These are phyloP conservation scores for Cyprinodon variegatus DNA, from an alignment of 2,113 vertebrate species.

Conservation along the genomic window DNA sequence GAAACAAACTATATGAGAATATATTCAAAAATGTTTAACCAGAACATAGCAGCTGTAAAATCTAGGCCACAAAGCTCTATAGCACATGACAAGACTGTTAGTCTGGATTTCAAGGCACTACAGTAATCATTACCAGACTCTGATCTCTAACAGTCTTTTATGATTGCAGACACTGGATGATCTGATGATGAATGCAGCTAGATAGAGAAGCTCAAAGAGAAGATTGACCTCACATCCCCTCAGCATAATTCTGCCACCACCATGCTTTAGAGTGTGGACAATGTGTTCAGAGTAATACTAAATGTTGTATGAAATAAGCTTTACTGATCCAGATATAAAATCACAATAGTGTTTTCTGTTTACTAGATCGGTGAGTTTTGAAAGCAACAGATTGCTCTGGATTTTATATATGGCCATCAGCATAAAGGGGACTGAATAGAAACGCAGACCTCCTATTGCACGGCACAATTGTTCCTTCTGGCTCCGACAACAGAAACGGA, in stretches of 20 bases:
- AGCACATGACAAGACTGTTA: background rate
- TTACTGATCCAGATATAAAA: background rate
- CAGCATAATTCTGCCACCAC: background rate
- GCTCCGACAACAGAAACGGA: conserved; percentile 62
- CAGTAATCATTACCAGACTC: background rate
- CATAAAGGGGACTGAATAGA: background rate
- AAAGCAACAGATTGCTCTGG: background rate
- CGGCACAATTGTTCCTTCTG: conserved; percentile 58
- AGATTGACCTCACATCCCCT: background rate
- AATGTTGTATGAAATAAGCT: background rate
- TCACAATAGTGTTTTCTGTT: background rate
- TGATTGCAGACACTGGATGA: background rate
- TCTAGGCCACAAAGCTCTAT: background rate
- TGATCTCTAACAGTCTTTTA: background rate
- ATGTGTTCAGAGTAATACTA: background rate
- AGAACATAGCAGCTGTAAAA: background rate
- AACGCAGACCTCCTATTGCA: conserved; percentile 40
- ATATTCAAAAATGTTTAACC: background rate
- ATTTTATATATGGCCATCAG: background rate
- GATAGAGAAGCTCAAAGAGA: background rate
- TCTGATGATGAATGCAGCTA: background rate
- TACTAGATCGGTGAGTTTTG: background rate
- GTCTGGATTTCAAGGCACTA: background rate
- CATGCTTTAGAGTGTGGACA: background rate
- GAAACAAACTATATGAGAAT: conserved; percentile 20